These are phyloP conservation scores for Pipra filicauda DNA, from an alignment of 2,113 vertebrate genomes.

Conservation along the genomic window DNA sequence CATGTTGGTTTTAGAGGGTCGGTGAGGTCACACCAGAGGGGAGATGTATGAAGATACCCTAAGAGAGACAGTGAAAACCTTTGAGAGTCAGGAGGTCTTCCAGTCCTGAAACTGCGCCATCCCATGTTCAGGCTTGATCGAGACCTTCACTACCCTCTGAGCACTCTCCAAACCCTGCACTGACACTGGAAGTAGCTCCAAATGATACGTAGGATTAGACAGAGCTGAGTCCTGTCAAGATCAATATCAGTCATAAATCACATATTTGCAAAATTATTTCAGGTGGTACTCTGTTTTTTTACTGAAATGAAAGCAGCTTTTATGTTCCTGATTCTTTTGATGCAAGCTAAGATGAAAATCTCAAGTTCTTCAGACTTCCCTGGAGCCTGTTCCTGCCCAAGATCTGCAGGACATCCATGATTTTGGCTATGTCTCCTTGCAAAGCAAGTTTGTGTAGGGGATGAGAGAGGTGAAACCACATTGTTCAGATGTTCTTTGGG, in stretches of 20 bases:
- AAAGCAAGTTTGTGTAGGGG: not conserved
- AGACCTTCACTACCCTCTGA: not conserved
- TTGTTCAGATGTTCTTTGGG: not conserved
- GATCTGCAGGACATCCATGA: not conserved
- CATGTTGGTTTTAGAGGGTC: not conserved
- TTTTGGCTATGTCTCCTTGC: not conserved
- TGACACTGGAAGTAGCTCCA: not conserved
- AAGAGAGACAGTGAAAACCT: not conserved
- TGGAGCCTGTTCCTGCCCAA: not conserved
- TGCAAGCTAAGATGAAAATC: not conserved
- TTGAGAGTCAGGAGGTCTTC: not conserved
- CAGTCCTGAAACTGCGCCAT: not conserved
- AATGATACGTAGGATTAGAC: not conserved
- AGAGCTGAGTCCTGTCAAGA: not conserved
- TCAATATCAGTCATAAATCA: not conserved
- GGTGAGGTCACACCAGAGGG: not conserved
- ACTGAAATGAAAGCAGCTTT: not conserved
- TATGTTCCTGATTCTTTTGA: not conserved
- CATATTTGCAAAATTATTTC: not conserved
- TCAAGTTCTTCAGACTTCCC: not conserved
- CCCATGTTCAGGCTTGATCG: not conserved
- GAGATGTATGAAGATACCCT: not conserved
- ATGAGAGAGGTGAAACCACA: not conserved
- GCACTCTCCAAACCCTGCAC: not conserved
- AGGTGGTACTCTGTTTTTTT: not conserved